Evolutionary conservation across 1,140 invertebrate genomes (phyloP).

Genomic region (Saccostrea glomerata): DNA sequence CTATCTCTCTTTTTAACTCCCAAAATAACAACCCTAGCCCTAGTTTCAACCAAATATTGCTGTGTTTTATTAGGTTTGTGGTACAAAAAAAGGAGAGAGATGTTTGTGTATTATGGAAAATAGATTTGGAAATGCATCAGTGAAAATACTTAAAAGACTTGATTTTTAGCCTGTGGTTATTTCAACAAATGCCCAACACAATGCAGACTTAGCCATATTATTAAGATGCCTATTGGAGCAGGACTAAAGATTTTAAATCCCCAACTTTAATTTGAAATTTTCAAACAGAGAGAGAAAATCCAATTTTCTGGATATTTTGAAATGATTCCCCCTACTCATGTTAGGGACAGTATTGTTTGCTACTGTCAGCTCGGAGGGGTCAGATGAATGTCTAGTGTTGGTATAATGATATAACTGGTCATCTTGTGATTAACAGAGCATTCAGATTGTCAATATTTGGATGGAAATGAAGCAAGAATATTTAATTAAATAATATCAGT

Average conservation of each 20-base stretch:
- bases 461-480: neutral
- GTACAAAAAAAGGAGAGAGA: neutral
- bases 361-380: neutral
- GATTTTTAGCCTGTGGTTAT: constrained; percentile 26
- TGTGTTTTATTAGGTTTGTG: neutral
- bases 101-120: constrained; percentile 32
- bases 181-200: constrained; percentile 24
- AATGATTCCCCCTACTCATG: neutral
- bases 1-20: neutral
- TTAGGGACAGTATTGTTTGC: neutral
- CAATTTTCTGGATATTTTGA: constrained; percentile 24
- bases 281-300: constrained; percentile 11
- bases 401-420: neutral
- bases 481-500: neutral
- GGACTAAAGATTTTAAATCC: constrained; percentile 32
- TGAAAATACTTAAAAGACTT: constrained; percentile 23
- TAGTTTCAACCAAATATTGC: neutral
- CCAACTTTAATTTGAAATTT: constrained; percentile 19
- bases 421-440: neutral
- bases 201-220: constrained; percentile 18
- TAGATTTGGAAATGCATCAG: constrained; percentile 16
- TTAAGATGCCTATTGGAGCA: constrained; percentile 12
- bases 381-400: neutral
- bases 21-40: neutral
- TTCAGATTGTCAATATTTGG: neutral